phyloP scores from a whole-genome alignment of 2,113 vertebrate species.

The Pelusios castaneus region DNA sequence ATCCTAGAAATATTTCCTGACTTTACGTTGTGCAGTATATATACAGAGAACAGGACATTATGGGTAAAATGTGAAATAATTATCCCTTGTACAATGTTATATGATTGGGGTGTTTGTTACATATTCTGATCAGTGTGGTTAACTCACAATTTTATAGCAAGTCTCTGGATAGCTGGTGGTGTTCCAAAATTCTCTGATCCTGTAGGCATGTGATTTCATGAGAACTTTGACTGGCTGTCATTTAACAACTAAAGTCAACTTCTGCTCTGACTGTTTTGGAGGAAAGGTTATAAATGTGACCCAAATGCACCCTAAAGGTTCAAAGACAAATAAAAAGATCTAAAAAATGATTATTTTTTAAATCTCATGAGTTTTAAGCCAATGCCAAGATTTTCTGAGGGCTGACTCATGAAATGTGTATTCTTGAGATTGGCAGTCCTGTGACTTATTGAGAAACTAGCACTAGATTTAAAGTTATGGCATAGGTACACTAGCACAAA shows the following conservation, averaged over 20 bases:
- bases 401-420: not conserved
- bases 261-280: not conserved
- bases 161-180: not conserved
- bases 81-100: not conserved
- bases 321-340: not conserved
- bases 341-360: not conserved
- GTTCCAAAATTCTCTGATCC: accelerated
- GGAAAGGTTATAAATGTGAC: not conserved
- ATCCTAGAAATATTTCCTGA: not conserved
- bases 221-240: not conserved
- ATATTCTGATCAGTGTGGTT: not conserved
- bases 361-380: accelerated
- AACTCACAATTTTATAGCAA: not conserved
- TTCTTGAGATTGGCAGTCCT: not conserved
- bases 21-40: not conserved
- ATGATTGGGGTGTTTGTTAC: not conserved
- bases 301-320: not conserved
- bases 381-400: not conserved
- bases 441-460: not conserved
- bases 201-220: not conserved
- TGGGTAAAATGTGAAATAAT: not conserved
- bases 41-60: not conserved
- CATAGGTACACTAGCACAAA: not conserved
- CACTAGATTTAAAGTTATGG: not conserved
- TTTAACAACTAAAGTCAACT: not conserved